These are phyloP conservation scores for Hippopotamyrus pictus DNA, from an alignment of 2,797 vertebrate species.

Conservation along the genomic window DNA sequence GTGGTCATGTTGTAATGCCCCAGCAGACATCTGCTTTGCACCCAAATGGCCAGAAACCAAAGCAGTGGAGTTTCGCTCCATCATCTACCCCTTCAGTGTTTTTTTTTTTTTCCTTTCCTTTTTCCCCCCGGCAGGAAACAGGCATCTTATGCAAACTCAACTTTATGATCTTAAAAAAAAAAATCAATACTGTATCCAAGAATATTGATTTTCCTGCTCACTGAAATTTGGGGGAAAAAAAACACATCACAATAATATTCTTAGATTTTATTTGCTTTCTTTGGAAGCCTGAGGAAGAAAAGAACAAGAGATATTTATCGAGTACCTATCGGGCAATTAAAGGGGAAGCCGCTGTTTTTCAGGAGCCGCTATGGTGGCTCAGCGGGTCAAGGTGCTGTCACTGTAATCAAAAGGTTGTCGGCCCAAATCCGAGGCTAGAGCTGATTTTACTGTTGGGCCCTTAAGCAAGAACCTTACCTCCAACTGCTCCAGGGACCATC, in stretches of 20 bases:
- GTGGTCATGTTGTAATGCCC: background rate
- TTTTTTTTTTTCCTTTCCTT: background rate
- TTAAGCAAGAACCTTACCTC: background rate
- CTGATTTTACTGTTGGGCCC: background rate
- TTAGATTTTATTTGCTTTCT: background rate
- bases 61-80: background rate
- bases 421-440: background rate
- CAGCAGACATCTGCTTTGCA: background rate
- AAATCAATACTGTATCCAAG: background rate
- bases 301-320: background rate
- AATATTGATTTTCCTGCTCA: background rate
- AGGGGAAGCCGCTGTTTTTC: background rate
- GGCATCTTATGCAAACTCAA: background rate
- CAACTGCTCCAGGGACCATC: background rate
- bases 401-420: background rate
- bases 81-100: background rate
- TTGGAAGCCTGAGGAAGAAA: background rate
- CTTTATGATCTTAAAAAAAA: background rate
- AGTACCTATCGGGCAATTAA: background rate
- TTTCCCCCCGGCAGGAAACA: background rate
- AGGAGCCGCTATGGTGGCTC: background rate
- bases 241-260: background rate
- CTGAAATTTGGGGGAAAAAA: background rate
- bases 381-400: background rate
- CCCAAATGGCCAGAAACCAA: background rate